Evolutionary conservation across 1,140 invertebrate genomes (phyloP), one percentile per base, ranked within the genome.

Genomic region (Drosophila athabasca): DNA sequence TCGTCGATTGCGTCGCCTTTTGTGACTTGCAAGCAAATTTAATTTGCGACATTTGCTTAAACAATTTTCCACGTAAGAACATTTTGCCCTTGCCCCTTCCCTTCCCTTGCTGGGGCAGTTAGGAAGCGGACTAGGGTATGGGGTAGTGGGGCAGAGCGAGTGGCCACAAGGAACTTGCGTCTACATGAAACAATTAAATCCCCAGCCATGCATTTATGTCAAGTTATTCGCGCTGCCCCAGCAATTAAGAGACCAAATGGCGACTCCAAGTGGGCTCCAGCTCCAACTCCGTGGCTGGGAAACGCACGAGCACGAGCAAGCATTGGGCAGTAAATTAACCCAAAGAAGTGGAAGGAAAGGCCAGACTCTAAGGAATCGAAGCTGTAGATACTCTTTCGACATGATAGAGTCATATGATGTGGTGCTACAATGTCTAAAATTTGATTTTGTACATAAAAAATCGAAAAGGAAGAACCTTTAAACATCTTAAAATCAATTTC

Each of bases 171-270:
- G 74, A 87, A 85, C 78, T 74, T 70, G 80, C 80, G 81, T 84
- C 71, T 76, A 84, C 80, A 85, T 78, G 74, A 74, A 82, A 85
- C 82, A 85, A 85, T 85, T 85, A 85, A 85, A 85, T 62, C 75
- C 75, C 82, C 87, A 85, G 1, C 35, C 83, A 85, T 85, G 82
- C 83, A 85, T 85, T 85, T 88, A 87, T 85, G 82, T 87, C 78
- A 87, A 82, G 69, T 87, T 82, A 82, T 88, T 87, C 78, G 83
- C 78, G 82, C 83, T 87, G 70, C 59, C 62, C 62, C 83, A 55
- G 70, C 82, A 85, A 85, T 87, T 88, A 76, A 70, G 53, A 79
- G 79, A 73, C 53, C 55, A 62, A 70, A 49, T 55, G 62, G 60
- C 67, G 53, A 51, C 49, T 68, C 35, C 51, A 49, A 64, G 62